Base-by-base conservation (phyloP, 2,113 vertebrate genomes). In the Stigmatopora argus region DNA sequence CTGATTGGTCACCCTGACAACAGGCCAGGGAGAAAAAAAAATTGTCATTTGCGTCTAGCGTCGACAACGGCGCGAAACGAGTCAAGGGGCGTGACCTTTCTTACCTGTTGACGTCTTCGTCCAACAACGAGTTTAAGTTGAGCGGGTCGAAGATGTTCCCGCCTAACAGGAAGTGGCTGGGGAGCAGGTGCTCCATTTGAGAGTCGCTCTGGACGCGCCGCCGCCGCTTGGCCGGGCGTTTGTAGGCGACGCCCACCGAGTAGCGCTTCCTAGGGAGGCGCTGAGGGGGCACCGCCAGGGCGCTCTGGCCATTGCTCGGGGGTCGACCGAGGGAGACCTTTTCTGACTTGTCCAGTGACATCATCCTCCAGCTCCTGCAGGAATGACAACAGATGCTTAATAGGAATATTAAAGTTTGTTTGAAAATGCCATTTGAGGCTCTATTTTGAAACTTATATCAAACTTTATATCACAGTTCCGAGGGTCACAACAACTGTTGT, bases 131-230 rank as follows among this genome's bases (percentile, higher is more conserved):
- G 88, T 97, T 97, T 46, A 97, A 92, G 78, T 97, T 97, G 14
- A 97, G 83, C 0, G 95, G 95, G 77, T 96, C 94, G 10, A 95
- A 95, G 70, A 96, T 97, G 81, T 96, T 97, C 17, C 95, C 95
- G 0, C 95, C 95, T 74, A 97, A 64, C 44, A 94, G 88, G 72
- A 97, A 97, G 75, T 95, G 90, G 53, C 90, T 93, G 0, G 94
- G 95, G 1, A 94, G 86, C 4, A 94, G 86, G 0, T 93, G 90
- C 51, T 95, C 93, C 0, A 81, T 72, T 62, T 86, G 88, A 73
- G 92, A 89, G 64, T 95, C 94, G 0, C 94, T 96, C 77, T 90
- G 92, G 44, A 89, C 87, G 0, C 94, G 90, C 0, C 92, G 90
- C 0, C 90, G 83, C 1, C 92, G 91, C 73, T 96, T 96, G 70